A percentile compares a stretch with the other conserved stretches of the same genome.
Evolutionary conservation across 2,888 invertebrate genomes (phyloP).

Genomic region (Drosophila kanekoi): DNA sequence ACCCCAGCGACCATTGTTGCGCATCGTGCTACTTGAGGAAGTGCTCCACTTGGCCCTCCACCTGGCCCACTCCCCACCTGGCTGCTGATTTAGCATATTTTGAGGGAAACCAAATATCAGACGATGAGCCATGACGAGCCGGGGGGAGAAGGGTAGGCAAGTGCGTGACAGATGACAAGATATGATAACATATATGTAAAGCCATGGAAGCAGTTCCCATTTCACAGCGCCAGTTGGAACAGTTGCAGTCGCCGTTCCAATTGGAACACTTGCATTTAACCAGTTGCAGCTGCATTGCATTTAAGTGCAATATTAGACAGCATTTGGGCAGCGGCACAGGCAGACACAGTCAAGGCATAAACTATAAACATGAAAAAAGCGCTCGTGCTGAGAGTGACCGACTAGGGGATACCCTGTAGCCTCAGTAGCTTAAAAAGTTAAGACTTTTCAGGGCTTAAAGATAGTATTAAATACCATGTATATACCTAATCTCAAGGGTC

Average conservation of each 20-base stretch:
- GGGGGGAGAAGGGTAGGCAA: conserved; percentile 29
- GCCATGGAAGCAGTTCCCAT: conserved; percentile 3
- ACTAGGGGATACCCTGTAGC: not conserved
- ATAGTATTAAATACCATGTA: too few relatives aligned
- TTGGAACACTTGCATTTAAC: not conserved
- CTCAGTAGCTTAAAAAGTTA: too few relatives aligned
- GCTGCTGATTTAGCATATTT: conserved; percentile 67
- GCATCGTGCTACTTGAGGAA: conserved; percentile 76
- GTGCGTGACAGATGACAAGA: conserved; percentile 68
- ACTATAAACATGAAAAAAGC: conserved; percentile 21
- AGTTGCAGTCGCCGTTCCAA: not conserved
- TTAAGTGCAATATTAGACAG: conserved; percentile 35
- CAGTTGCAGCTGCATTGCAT: conserved; percentile 22
- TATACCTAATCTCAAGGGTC: too few relatives aligned
- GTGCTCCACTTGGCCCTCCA: conserved; percentile 63
- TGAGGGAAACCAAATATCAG: conserved; percentile 70
- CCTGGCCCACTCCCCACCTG: not conserved
- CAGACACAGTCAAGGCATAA: conserved; percentile 6
- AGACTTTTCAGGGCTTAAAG: too few relatives aligned
- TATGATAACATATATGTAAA: conserved; percentile 15
- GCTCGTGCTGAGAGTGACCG: not conserved
- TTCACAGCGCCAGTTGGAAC: not conserved
- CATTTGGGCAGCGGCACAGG: conserved; percentile 4
- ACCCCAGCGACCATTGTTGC: conserved; percentile 68
- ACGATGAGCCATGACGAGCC: conserved; percentile 63